Conservation (phyloP, 2,888 invertebrate genomes). For the Catocala nupta region DNA sequence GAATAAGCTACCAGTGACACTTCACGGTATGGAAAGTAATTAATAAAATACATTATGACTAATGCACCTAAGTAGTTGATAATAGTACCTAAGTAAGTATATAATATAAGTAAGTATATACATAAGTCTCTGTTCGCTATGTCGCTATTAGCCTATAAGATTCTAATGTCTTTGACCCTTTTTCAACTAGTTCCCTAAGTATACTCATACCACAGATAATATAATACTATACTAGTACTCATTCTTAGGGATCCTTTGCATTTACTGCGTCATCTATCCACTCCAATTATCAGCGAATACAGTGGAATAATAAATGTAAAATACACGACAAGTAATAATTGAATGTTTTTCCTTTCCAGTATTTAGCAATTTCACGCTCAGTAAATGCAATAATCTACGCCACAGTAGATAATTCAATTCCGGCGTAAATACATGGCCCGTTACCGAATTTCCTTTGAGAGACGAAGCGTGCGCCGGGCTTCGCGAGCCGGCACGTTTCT, state of each 20-base stretch:
- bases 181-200: no score
- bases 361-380: constrained; percentile 79
- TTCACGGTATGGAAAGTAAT: no score
- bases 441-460: constrained; percentile 86
- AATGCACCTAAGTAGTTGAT: no score
- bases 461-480: constrained; percentile 76
- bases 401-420: constrained; percentile 83
- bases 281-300: constrained; percentile 23
- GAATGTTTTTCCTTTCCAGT: constrained; percentile 64
- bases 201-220: no score
- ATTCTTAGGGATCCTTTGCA: background rate
- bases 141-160: no score
- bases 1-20: no score
- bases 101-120: no score
- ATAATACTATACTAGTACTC: no score
- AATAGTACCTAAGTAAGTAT: no score
- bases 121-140: no score
- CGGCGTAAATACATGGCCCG: constrained; percentile 80
- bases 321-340: constrained; percentile 49
- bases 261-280: constrained; percentile 22
- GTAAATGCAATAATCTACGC: constrained; percentile 81
- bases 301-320: constrained; percentile 27
- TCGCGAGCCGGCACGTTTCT: constrained; percentile 81
- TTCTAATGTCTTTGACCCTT: no score
- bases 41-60: no score